These are phyloP conservation scores for Cylas formicarius DNA, from an alignment of 1,140 invertebrate species.

Conservation along the genomic window DNA sequence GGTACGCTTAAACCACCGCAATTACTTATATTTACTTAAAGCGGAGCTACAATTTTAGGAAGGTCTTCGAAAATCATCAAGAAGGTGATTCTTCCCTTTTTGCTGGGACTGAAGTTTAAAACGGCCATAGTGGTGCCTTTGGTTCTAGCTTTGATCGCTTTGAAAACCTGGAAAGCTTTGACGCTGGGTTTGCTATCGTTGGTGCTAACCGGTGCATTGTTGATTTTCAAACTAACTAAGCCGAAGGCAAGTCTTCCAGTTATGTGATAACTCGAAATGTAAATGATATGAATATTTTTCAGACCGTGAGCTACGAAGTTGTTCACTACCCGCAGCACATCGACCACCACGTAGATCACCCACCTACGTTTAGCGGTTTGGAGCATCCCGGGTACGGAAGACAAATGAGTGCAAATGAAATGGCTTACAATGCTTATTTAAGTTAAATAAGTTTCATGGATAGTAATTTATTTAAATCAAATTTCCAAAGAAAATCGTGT, in stretches of 20 bases:
- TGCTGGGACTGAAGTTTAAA: conserved; percentile 77
- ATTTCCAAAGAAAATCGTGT: too few species aligned
- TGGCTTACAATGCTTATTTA: conserved; percentile 57
- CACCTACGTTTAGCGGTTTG: conserved; percentile 47
- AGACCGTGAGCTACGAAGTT: conserved; percentile 69
- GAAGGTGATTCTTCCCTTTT: conserved; percentile 75
- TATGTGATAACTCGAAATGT: neutral
- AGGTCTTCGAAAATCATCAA: conserved; percentile 61
- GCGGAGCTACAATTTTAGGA: conserved; percentile 22
- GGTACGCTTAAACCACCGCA: conserved; percentile 21
- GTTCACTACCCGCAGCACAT: conserved; percentile 69
- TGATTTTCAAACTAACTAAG: conserved; percentile 78
- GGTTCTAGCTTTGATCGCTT: conserved; percentile 69
- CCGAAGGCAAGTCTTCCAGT: conserved; percentile 57
- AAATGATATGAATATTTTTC: conserved; percentile 15
- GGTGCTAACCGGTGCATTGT: conserved; percentile 69
- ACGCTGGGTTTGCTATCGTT: conserved; percentile 76
- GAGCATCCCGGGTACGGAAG: conserved; percentile 55
- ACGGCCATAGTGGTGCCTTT: conserved; percentile 71
- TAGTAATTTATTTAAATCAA: conserved; percentile 4
- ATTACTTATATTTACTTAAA: neutral
- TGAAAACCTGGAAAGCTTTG: conserved; percentile 82
- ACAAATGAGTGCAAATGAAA: conserved; percentile 52
- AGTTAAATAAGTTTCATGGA: conserved; percentile 31
- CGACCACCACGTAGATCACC: conserved; percentile 55